Evolutionary conservation across 2,888 invertebrate genomes (phyloP).

Genomic region (Stenodera caucasica): DNA sequence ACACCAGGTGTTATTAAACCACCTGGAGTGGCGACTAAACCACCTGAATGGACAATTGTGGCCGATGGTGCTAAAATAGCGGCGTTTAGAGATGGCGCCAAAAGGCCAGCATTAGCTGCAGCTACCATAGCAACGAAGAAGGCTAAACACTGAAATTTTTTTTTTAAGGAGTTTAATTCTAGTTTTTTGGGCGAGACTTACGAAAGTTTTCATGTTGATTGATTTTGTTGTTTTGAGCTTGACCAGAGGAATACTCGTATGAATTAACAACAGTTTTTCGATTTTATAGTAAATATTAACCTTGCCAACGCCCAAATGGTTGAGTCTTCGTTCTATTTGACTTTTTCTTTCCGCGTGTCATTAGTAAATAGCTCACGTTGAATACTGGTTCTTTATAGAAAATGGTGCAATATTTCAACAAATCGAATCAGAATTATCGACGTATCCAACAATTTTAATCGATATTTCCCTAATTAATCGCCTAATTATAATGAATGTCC

Average conservation of each 20-base stretch:
- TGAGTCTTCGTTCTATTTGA: conserved; percentile 15
- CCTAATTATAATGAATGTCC: too few species aligned
- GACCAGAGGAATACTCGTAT: conserved; percentile 18
- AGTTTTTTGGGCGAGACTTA: conserved; percentile 22
- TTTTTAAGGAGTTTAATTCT: conserved; percentile 10
- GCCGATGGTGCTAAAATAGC: conserved; percentile 17
- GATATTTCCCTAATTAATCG: too few species aligned
- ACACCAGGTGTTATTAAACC: conserved; percentile 6
- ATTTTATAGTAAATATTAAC: conserved; percentile 26
- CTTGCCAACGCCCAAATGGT: conserved; percentile 27
- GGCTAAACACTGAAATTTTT: conserved; percentile 17
- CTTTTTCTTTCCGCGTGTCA: conserved; percentile 26
- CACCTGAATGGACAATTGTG: conserved; percentile 1
- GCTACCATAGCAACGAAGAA: conserved; percentile 22
- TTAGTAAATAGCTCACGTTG: background rate
- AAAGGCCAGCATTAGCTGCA: conserved; percentile 12
- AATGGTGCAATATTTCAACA: conserved; percentile 20
- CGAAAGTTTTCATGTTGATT: conserved; percentile 24
- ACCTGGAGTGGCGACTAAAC: background rate
- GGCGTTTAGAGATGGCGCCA: conserved; percentile 10
- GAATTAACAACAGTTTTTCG: conserved; percentile 20
- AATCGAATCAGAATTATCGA: conserved; percentile 9
- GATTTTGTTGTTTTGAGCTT: conserved; percentile 12
- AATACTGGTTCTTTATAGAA: background rate
- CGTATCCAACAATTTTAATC: too few species aligned